Base-by-base conservation (phyloP, 1,140 invertebrate genomes). In the Psix sp. region DNA sequence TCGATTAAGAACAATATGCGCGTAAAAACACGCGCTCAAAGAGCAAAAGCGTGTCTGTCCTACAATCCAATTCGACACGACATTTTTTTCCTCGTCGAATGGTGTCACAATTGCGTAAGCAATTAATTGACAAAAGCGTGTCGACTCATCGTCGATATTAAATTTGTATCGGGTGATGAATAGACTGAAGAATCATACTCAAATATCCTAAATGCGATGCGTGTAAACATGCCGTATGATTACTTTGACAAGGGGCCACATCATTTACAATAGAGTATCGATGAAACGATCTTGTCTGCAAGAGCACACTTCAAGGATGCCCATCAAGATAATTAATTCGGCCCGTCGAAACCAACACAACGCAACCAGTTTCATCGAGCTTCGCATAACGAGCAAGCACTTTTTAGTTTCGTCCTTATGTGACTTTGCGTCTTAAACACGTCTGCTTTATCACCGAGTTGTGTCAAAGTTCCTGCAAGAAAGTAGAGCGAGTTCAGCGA, bases 201-300 rank as follows among this genome's bases (percentile, higher is more conserved):
- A 52, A 59, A 60, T 52, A 66, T 59, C 54, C 65, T 59, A 68
- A 68, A 59, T 59, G 51, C 46, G 54, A 52, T 1, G 13, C 54
- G 45, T 68, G 65, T 68, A 59, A 59, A 68, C 65, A 68, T 18
- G 48, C 45, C 24, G 24, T 68, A 60, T 67, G 52, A 67, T 67
- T 57, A 54, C 45, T 57, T 38, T 36, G 39, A 59, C 65, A 59
- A 68, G 46, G 33, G 42, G 54, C 54, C 54, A 68, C 45, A 52
- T 68, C 65, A 60, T 38, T 68, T 48, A 38, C 54, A 52, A 59
- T 68, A 59, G 26, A 24, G 31, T 59, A 68, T 68, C 65, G 38
- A 33, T 17, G 29, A 31, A 45, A 24, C 33, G 33, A 59, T 59
- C 54, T 52, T 26, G 52, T 49, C 31, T 52, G 60, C 49, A 35